phyloP scores from a whole-genome alignment of 2,888 invertebrate species.

The Drosophila glabriapex region DNA sequence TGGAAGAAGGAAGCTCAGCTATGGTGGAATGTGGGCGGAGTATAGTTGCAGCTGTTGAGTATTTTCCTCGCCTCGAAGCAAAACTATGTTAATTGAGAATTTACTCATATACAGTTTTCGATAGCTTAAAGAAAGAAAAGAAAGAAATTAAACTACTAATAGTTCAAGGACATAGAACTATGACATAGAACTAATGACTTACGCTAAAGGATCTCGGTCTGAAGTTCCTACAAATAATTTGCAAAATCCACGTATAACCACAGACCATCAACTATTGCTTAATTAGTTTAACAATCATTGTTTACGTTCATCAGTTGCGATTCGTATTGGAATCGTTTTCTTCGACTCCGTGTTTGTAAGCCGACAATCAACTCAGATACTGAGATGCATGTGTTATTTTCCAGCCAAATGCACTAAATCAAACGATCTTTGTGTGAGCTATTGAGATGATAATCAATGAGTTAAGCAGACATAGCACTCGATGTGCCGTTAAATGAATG shows the following conservation, averaged over 20 bases:
- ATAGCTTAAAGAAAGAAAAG: background rate
- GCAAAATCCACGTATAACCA: background rate
- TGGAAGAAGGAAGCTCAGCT: background rate
- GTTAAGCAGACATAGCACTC: constrained; percentile 35
- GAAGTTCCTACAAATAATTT: no score
- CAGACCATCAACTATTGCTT: background rate
- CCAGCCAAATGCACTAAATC: constrained; percentile 70
- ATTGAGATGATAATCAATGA: constrained; percentile 70
- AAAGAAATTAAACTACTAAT: background rate
- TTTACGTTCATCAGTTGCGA: constrained; percentile 17
- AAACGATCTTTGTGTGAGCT: constrained; percentile 57
- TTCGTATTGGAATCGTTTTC: background rate
- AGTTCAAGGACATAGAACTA: background rate
- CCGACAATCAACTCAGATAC: constrained; percentile 9
- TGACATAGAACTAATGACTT: background rate
- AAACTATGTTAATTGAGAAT: background rate
- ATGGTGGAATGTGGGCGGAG: background rate
- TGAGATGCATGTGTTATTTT: constrained; percentile 43
- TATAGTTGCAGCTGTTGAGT: background rate
- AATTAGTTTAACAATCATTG: constrained; percentile 13
- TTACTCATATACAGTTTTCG: background rate
- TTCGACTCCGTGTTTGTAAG: constrained; percentile 4
- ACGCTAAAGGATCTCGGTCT: background rate
- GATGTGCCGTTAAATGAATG: constrained; percentile 76
- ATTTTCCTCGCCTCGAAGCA: background rate